Evolutionary conservation across 1,140 invertebrate species (phyloP).

Genomic region (Nymphalis io): DNA sequence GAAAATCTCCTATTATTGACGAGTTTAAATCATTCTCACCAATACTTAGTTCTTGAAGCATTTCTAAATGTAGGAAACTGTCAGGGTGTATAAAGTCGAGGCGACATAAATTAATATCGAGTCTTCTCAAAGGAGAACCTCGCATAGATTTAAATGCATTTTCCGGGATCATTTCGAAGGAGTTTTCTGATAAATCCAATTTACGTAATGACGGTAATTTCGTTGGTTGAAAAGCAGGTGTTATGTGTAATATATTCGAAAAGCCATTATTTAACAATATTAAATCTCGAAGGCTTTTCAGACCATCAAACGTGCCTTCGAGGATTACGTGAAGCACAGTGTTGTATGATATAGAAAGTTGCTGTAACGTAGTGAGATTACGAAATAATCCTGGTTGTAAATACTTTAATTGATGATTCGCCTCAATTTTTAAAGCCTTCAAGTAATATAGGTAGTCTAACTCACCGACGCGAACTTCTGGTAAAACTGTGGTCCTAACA

Average conservation of each 20-base stretch:
- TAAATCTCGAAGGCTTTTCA: conserved; percentile 66
- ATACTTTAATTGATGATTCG: conserved; percentile 65
- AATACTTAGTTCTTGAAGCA: conserved; percentile 72
- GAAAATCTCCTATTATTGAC: conserved; percentile 63
- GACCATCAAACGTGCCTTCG: conserved; percentile 57
- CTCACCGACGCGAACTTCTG: conserved; percentile 51
- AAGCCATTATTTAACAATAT: conserved; percentile 76
- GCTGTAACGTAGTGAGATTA: conserved; percentile 59
- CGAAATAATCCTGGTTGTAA: conserved; percentile 61
- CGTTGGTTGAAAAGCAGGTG: conserved; percentile 53
- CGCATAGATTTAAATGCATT: conserved; percentile 63
- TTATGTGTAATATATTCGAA: conserved; percentile 55
- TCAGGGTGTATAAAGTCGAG: conserved; percentile 77
- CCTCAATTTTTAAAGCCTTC: conserved; percentile 62
- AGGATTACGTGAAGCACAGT: conserved; percentile 53
- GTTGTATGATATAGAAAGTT: conserved; percentile 71
- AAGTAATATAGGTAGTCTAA: conserved; percentile 53
- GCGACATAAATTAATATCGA: conserved; percentile 78
- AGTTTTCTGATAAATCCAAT: conserved; percentile 71
- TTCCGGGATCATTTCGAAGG: conserved; percentile 61
- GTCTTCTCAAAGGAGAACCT: conserved; percentile 55
- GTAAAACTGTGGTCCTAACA: conserved; percentile 66
- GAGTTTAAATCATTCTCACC: conserved; percentile 79
- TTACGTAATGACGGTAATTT: conserved; percentile 59
- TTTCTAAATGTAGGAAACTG: conserved; percentile 70